These are phyloP conservation scores for Nylanderia fulva DNA, from an alignment of 1,140 invertebrate species.

Conservation along the genomic window DNA sequence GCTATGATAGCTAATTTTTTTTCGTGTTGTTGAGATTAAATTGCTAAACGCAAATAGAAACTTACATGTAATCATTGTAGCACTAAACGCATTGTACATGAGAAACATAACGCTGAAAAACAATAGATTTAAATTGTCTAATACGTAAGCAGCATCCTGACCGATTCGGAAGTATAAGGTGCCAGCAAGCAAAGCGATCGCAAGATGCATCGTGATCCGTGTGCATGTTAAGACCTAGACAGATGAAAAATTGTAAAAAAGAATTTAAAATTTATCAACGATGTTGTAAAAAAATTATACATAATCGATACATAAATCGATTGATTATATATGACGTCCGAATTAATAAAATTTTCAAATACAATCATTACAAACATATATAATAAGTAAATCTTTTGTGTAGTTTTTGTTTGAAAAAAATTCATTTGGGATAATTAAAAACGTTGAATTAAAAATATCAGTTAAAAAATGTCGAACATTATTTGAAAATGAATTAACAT, in stretches of 20 bases:
- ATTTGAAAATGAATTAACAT: not conserved
- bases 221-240: slow-evolving; percentile 90
- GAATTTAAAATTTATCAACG: not conserved
- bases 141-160: slow-evolving; percentile 90
- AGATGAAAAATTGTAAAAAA: slow-evolving; percentile 37
- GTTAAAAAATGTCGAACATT: not conserved
- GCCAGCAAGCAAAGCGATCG: slow-evolving; percentile 92
- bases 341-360: not conserved
- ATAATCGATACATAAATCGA: not conserved
- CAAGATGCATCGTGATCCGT: slow-evolving; percentile 91
- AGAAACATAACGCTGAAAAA: slow-evolving; percentile 95
- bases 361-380: not conserved
- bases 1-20: no score
- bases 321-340: not conserved
- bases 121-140: slow-evolving; percentile 92
- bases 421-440: not conserved
- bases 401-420: not conserved
- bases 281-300: not conserved
- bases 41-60: slow-evolving; percentile 70
- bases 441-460: no score
- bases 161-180: slow-evolving; percentile 93
- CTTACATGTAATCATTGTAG: slow-evolving; percentile 95
- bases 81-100: slow-evolving; percentile 95
- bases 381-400: not conserved
- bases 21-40: slow-evolving; percentile 5